These are phyloP conservation scores for Psittacula echo DNA, from an alignment of 2,797 vertebrate genomes.

Conservation along the genomic window DNA sequence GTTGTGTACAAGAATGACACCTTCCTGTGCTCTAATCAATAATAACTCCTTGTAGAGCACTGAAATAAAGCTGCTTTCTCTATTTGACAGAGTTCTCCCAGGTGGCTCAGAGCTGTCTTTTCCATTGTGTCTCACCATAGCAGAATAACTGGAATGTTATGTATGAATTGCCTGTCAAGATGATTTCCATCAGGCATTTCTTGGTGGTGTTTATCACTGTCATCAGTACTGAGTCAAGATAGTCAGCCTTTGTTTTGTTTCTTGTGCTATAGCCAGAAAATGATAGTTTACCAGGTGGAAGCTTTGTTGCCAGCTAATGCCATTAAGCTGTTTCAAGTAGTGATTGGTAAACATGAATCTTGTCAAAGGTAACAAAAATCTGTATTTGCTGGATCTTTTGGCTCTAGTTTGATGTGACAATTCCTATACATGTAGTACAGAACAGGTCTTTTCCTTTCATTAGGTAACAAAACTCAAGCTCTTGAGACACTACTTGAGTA, in stretches of 20 bases:
- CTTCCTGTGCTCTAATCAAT: slow-evolving; percentile 85
- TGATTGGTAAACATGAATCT: background rate
- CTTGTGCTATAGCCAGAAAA: slow-evolving; percentile 4
- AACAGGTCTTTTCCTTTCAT: background rate
- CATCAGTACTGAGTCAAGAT: slow-evolving; percentile 67
- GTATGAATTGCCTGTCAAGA: slow-evolving; percentile 87
- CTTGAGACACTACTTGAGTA: background rate
- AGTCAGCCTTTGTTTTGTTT: slow-evolving; percentile 53
- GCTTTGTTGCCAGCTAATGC: background rate
- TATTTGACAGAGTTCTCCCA: slow-evolving; percentile 76
- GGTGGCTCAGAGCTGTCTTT: slow-evolving; percentile 79
- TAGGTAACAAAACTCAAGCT: background rate
- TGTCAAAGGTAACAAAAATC: background rate
- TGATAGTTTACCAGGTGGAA: background rate
- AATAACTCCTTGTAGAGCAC: slow-evolving; percentile 73
- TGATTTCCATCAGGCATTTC: slow-evolving; percentile 85
- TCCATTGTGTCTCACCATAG: slow-evolving; percentile 79
- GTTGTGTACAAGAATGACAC: slow-evolving; percentile 79
- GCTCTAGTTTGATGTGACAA: background rate
- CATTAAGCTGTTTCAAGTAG: background rate
- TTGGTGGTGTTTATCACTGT: slow-evolving; percentile 81
- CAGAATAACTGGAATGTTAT: slow-evolving; percentile 85
- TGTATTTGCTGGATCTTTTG: background rate
- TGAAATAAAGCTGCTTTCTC: slow-evolving; percentile 74
- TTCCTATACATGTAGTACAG: background rate